A percentile compares a stretch with the other conserved stretches of the same genome.
Evolutionary conservation across 1,140 invertebrate species (phyloP).

Genomic region (Drosophila willistoni): DNA sequence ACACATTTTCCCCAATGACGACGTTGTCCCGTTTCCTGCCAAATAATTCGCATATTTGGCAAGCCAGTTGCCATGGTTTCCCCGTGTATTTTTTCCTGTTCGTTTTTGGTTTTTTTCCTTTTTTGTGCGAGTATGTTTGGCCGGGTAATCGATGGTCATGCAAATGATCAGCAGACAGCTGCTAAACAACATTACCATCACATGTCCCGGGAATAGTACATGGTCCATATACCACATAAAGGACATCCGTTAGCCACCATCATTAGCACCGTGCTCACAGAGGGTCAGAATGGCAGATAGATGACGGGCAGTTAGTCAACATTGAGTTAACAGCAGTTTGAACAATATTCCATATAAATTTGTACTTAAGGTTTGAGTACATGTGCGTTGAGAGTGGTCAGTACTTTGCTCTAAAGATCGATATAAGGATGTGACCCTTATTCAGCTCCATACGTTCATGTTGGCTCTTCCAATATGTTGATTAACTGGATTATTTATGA

Average conservation of each 20-base stretch:
- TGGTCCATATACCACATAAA: constrained; percentile 34
- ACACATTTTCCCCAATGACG: constrained; percentile 63
- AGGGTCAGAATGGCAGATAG: not conserved
- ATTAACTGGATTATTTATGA: constrained; percentile 81
- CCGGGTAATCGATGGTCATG: constrained; percentile 68
- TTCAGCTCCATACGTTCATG: constrained; percentile 29
- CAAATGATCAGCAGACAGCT: constrained; percentile 64
- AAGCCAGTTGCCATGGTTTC: constrained; percentile 59
- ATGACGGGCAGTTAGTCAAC: not conserved
- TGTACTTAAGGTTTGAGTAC: constrained; percentile 5
- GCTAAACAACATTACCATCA: constrained; percentile 66
- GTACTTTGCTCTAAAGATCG: not conserved
- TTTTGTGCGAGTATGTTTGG: constrained; percentile 42
- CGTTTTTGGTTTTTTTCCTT: constrained; percentile 49
- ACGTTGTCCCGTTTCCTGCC: constrained; percentile 44
- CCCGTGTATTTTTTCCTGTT: constrained; percentile 43
- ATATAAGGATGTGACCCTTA: no score
- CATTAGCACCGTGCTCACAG: constrained; percentile 55
- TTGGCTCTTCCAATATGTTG: constrained; percentile 71
- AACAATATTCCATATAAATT: constrained; percentile 34
- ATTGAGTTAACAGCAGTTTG: not conserved
- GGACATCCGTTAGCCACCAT: constrained; percentile 66
- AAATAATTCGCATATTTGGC: constrained; percentile 81
- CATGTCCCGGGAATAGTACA: constrained; percentile 19
- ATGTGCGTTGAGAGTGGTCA: no score